Evolutionary conservation across 2,888 invertebrate genomes (phyloP).

Genomic region (Cataglyphis albicans): DNA sequence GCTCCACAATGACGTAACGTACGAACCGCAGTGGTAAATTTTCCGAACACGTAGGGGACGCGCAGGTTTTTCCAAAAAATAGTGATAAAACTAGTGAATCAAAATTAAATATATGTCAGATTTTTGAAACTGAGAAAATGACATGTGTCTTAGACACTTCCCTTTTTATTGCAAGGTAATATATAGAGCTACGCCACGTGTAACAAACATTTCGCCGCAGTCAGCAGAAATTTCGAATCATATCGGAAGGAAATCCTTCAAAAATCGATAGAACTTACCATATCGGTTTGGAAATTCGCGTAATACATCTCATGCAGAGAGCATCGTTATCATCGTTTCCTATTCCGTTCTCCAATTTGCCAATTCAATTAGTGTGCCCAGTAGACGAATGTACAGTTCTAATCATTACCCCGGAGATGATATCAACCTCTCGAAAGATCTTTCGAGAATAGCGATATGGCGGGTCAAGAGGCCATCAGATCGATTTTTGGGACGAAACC

Average conservation of each 20-base stretch:
- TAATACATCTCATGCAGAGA: not conserved
- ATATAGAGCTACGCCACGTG: not conserved
- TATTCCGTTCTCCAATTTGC: slow-evolving; percentile 23
- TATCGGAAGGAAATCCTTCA: not conserved
- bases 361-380: slow-evolving; percentile 59
- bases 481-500: slow-evolving; percentile 57
- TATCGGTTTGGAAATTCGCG: slow-evolving; percentile 9
- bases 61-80: not conserved
- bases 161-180: not conserved
- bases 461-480: slow-evolving; percentile 63
- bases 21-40: not conserved
- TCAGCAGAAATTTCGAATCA: not conserved
- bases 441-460: slow-evolving; percentile 54
- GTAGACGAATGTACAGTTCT: not conserved
- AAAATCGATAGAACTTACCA: not conserved
- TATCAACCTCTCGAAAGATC: slow-evolving; percentile 16
- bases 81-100: not conserved
- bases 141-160: too few relatives aligned
- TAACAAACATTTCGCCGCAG: not conserved
- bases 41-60: not conserved
- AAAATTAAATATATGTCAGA: not conserved
- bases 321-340: slow-evolving; percentile 14
- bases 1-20: too few relatives aligned
- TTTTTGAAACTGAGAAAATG: not conserved
- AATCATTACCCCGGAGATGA: slow-evolving; percentile 31